Evolutionary conservation across 2,888 invertebrate genomes (phyloP).

Genomic region (Drosophila pseudotalamancana): DNA sequence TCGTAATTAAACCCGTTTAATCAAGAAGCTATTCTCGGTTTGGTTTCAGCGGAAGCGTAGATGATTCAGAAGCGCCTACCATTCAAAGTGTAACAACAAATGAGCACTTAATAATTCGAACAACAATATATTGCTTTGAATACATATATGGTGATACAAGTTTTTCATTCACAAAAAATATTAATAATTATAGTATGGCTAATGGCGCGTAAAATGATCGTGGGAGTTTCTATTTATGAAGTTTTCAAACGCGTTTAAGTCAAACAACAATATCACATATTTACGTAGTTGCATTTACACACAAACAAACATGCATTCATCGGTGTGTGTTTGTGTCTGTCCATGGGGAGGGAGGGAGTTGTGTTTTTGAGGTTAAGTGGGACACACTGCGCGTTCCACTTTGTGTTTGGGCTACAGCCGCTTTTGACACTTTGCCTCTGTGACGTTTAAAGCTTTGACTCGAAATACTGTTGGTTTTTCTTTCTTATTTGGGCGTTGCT

Average conservation of each 20-base stretch:
- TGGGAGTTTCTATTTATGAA: conserved; percentile 55
- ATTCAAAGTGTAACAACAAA: conserved; percentile 47
- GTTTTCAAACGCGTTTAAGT: conserved; percentile 43
- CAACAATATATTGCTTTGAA: conserved; percentile 35
- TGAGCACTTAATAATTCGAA: conserved; percentile 18
- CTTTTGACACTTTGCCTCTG: conserved; percentile 53
- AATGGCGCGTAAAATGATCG: conserved; percentile 40
- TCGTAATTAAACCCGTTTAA: conserved; percentile 58
- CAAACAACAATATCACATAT: conserved; percentile 36
- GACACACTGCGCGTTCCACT: conserved; percentile 67
- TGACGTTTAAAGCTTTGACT: conserved; percentile 17
- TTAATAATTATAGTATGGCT: conserved; percentile 10
- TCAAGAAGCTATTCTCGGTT: conserved; percentile 24
- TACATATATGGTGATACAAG: conserved; percentile 58
- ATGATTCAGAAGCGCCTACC: conserved; percentile 59
- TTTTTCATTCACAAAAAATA: conserved; percentile 71
- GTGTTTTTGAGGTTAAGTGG: conserved; percentile 58
- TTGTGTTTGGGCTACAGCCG: conserved; percentile 36
- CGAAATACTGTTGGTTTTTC: conserved; percentile 19
- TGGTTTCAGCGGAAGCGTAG: conserved; percentile 45
- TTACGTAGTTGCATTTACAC: conserved; percentile 29
- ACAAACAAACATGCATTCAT: neutral
- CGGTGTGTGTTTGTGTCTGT: neutral
- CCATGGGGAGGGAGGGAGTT: neutral
- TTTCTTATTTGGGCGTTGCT: conserved; percentile 39